phyloP scores from a whole-genome alignment of 2,113 vertebrate species.

The Malurus cyaneus region DNA sequence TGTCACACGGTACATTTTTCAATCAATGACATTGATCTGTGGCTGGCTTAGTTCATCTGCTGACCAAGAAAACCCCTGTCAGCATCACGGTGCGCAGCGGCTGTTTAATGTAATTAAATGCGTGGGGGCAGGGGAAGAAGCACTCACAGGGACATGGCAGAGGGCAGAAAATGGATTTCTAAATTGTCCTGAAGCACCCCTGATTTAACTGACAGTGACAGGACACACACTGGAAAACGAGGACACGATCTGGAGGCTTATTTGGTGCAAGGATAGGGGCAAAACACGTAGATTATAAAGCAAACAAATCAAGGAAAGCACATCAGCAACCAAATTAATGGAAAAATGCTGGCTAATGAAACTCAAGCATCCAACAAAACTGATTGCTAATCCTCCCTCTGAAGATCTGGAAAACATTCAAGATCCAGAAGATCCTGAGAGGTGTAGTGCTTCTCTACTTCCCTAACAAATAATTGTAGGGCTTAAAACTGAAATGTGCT shows the following conservation, averaged over 20 bases:
- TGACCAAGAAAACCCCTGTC: neutral
- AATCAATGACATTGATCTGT: constrained; percentile 4
- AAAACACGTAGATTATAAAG: neutral
- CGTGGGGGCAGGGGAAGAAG: neutral
- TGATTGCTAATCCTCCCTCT: neutral
- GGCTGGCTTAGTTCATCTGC: neutral
- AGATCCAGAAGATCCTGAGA: neutral
- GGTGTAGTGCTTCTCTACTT: neutral
- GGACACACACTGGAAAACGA: neutral
- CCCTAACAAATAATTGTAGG: neutral
- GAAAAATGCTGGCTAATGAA: neutral
- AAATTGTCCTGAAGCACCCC: neutral
- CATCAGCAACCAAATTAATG: neutral
- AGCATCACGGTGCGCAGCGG: neutral
- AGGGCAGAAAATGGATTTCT: neutral
- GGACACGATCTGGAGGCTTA: neutral
- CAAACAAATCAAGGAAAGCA: neutral
- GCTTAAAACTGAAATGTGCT: neutral
- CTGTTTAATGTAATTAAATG: neutral
- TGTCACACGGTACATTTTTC: neutral
- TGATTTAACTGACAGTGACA: neutral
- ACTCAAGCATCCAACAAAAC: neutral
- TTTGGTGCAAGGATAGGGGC: neutral
- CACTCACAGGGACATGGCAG: neutral
- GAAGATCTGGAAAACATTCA: neutral